A percentile compares a stretch with the other conserved stretches of the same genome.
phyloP scores from a whole-genome alignment of 1,140 invertebrate genomes.

The Zelostemma sp. region DNA sequence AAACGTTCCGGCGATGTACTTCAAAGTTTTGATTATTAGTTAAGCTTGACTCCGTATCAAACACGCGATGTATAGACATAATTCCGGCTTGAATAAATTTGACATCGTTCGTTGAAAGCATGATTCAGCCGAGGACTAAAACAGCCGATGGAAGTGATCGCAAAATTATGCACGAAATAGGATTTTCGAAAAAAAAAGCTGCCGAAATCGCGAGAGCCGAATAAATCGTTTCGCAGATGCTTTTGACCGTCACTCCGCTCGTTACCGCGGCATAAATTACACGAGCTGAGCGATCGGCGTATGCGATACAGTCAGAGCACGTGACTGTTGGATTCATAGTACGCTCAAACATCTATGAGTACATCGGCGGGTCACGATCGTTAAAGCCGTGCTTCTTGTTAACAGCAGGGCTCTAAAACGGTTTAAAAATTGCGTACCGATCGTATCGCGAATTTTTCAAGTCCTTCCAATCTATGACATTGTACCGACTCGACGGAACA shows the following conservation, averaged over 20 bases:
- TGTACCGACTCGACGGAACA: not conserved
- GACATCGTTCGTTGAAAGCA: too few relatives aligned
- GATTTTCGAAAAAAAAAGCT: not conserved
- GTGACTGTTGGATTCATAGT: conserved; percentile 39
- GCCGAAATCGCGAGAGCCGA: not conserved
- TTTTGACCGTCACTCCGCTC: conserved; percentile 20
- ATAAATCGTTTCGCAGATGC: conserved; percentile 19
- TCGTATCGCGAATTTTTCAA: not conserved
- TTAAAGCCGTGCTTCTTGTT: conserved; percentile 49
- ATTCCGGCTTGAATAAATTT: too few relatives aligned
- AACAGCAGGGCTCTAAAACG: conserved; percentile 16
- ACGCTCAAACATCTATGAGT: conserved; percentile 48
- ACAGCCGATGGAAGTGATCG: not conserved
- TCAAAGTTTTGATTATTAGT: too few relatives aligned
- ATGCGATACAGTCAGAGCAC: conserved; percentile 27
- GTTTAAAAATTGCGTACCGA: not conserved
- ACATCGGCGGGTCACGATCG: conserved; percentile 46
- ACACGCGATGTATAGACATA: too few relatives aligned
- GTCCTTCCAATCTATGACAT: not conserved
- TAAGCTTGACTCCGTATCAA: too few relatives aligned
- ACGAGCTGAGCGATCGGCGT: conserved; percentile 21
- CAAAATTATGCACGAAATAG: not conserved
- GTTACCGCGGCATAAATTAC: conserved; percentile 25
- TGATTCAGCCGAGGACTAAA: not conserved
- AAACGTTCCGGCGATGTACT: too few relatives aligned